Base-by-base conservation (phyloP, 1,140 invertebrate species). In the Zaprionus nigranus region DNA sequence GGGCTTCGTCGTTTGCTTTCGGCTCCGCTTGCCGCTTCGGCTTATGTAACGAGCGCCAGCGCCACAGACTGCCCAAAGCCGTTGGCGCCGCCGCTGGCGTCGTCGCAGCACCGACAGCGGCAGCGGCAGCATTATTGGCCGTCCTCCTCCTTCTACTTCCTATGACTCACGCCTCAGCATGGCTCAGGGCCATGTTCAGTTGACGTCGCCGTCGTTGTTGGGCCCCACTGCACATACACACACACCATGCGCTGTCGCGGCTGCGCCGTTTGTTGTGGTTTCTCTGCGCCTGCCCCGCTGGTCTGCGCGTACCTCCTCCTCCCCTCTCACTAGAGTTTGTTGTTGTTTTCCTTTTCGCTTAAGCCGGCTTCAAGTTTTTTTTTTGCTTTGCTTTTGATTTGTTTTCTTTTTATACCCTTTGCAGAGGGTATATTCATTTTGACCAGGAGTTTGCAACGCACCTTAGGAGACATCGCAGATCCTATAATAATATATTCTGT, bases 251-350 rank as follows among this genome's bases (percentile, higher is more conserved):
- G 54, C 49, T 54, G 51, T 46, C 49, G 75, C 81, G 81, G 53
- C 81, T 78, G 81, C 81, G 81, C 71, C 63, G 78, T 85, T 85
- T 85, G 78, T 85, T 85, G 82, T 85, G 82, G 82, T 85, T 85
- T 85, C 73, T 66, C 53, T 54, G 26, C 74, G 74, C 51, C 43
- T 56, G 53, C 68, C 70, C 54, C 24, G n/a, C 30, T 49, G 30
- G 30, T 34, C 30, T 34, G 9, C 30, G 9, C 30, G 30, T 34
- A 9, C 11, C 30, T 11, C 30, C 26, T 30, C 2, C n/a, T n/a
- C 17, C 13, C 17, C 17, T 17, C 15, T 40, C 15, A 2, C 38
- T n/a, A 17, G 7, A 1, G 22, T 20, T 51, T 51, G 46, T 51
- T 70, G 43, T 77, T 36, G 38, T 54, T 57, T 43, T 70, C 77